Evolutionary conservation across 1,140 invertebrate genomes (phyloP).

Genomic region (Olivierus martensii): DNA sequence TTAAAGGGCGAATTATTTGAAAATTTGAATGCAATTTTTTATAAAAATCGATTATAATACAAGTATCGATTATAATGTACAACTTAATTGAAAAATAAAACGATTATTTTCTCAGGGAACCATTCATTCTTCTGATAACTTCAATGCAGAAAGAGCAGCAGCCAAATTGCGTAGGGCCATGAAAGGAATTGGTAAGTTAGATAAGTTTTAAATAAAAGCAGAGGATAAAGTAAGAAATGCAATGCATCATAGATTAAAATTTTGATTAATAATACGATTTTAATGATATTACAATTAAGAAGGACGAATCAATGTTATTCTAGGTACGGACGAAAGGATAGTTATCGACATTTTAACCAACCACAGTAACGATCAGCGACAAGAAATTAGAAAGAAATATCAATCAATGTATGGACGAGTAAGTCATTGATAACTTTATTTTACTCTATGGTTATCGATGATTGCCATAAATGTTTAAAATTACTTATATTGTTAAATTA

Average conservation of each 20-base stretch:
- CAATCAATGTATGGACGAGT: constrained; percentile 29
- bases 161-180: constrained; percentile 28
- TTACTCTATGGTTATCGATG: background rate
- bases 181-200: constrained; percentile 26
- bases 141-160: constrained; percentile 24
- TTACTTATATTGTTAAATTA: background rate
- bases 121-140: constrained; percentile 20
- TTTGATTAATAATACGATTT: no score
- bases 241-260: no score
- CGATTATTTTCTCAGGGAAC: constrained; percentile 21
- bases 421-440: constrained; percentile 1
- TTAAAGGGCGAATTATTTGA: no score
- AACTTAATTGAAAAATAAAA: no score
- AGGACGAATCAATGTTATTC: background rate
- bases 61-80: no score
- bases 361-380: constrained; percentile 28
- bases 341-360: constrained; percentile 27
- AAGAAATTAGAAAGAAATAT: constrained; percentile 29
- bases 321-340: constrained; percentile 25
- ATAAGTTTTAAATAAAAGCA: no score
- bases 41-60: no score
- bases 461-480: no score
- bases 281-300: no score
- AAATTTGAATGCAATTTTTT: no score
- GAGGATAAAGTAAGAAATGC: no score